phyloP scores from a whole-genome alignment of 2,797 vertebrate genomes.

The Halcyon badia region DNA sequence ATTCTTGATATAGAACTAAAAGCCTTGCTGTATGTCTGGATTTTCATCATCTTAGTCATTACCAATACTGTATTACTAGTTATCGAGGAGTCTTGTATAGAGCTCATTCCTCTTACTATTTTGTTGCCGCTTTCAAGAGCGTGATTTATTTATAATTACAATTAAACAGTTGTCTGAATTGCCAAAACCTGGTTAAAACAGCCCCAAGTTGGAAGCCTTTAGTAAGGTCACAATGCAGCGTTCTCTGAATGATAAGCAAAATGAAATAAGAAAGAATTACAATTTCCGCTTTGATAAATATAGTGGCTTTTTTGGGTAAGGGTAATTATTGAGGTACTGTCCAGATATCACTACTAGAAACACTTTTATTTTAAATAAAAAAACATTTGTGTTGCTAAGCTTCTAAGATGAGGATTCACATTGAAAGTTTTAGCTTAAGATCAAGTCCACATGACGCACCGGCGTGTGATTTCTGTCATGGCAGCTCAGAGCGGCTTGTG shows the following conservation, averaged over 20 bases:
- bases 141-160: slow-evolving; percentile 1
- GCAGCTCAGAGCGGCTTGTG: background rate
- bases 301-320: background rate
- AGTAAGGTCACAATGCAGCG: background rate
- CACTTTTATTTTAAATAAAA: background rate
- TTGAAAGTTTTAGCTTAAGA: background rate
- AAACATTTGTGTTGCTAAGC: background rate
- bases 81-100: background rate
- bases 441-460: background rate
- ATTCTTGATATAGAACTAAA: background rate
- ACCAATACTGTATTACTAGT: slow-evolving; percentile 27
- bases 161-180: slow-evolving; percentile 23
- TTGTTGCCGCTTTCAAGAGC: slow-evolving; percentile 8
- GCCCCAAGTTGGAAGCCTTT: background rate
- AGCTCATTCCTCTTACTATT: slow-evolving; percentile 10
- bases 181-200: background rate
- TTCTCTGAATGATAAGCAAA: background rate
- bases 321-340: background rate
- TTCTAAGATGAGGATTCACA: background rate
- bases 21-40: background rate
- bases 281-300: background rate
- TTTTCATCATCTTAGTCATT: slow-evolving; percentile 44
- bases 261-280: background rate
- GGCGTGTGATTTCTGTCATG: background rate
- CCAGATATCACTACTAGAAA: background rate